phyloP scores from a whole-genome alignment of 37 sponge, comb jelly and placozoan species.

The Agelas oroides region DNA sequence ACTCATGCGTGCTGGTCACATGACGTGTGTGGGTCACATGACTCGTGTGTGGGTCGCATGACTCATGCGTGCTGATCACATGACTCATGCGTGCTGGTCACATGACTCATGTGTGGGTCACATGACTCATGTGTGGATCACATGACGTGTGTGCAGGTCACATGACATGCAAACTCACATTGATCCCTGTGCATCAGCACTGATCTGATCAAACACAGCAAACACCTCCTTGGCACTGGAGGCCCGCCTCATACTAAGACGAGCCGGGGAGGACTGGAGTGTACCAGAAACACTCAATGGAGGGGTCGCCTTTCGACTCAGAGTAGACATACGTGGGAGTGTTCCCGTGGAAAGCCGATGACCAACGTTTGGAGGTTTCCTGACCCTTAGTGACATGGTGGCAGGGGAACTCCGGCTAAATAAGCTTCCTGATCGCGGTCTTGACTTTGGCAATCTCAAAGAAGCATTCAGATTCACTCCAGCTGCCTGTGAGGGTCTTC shows the following conservation, averaged over 20 bases:
- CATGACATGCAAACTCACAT: slow-evolving; percentile 19
- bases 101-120: too few relatives aligned
- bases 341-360: not conserved
- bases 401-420: not conserved
- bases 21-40: too few relatives aligned
- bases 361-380: not conserved
- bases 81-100: too few relatives aligned
- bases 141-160: too few relatives aligned
- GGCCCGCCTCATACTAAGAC: slow-evolving; percentile 23
- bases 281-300: not conserved
- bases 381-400: not conserved
- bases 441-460: not conserved
- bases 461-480: not conserved
- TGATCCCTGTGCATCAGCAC: slow-evolving; percentile 32
- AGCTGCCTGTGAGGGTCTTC: not conserved
- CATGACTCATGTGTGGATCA: too few relatives aligned
- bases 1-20: too few relatives aligned
- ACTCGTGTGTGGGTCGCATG: too few relatives aligned
- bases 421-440: not conserved
- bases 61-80: too few relatives aligned
- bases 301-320: not conserved
- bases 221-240: slow-evolving; percentile 22
- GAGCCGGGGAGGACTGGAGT: not conserved
- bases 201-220: slow-evolving; percentile 54
- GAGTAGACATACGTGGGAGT: not conserved